A percentile compares a stretch with the other conserved stretches of the same genome.
Evolutionary conservation across 1,140 invertebrate genomes (phyloP).

Genomic region (Heterodera schachtii): DNA sequence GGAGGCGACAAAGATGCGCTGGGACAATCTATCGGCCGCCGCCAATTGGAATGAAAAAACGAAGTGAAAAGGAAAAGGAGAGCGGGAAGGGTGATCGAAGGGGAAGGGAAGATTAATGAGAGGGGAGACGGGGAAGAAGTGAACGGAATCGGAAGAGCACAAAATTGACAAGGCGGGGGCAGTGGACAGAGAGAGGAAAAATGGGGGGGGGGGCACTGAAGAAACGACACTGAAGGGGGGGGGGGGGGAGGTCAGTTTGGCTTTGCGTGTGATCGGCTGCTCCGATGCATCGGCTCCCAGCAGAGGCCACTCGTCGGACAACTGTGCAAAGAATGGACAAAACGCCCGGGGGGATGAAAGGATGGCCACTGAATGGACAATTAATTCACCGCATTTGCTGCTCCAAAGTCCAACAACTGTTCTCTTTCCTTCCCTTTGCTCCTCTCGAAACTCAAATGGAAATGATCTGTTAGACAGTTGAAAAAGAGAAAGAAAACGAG

Average conservation of each 20-base stretch:
- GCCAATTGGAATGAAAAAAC: neutral
- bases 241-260: neutral
- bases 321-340: neutral
- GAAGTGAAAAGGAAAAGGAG: too few relatives aligned
- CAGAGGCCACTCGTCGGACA: neutral
- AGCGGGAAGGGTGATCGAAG: too few relatives aligned
- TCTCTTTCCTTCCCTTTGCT: neutral
- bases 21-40: neutral
- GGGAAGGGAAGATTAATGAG: neutral
- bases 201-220: neutral
- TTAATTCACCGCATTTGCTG: neutral
- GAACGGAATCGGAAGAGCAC: neutral
- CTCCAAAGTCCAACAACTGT: neutral
- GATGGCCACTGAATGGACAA: constrained; percentile 11
- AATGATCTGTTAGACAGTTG: neutral
- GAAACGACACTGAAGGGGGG: neutral
- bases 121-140: too few relatives aligned
- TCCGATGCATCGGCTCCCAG: neutral
- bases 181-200: neutral
- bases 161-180: too few relatives aligned
- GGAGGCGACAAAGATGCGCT: neutral
- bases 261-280: constrained; percentile 15
- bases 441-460: neutral
- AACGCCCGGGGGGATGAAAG: neutral
- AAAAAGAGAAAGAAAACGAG: neutral